These are phyloP conservation scores for Geotrypetes seraphini DNA, from an alignment of 2,797 vertebrate genomes.

Conservation along the genomic window DNA sequence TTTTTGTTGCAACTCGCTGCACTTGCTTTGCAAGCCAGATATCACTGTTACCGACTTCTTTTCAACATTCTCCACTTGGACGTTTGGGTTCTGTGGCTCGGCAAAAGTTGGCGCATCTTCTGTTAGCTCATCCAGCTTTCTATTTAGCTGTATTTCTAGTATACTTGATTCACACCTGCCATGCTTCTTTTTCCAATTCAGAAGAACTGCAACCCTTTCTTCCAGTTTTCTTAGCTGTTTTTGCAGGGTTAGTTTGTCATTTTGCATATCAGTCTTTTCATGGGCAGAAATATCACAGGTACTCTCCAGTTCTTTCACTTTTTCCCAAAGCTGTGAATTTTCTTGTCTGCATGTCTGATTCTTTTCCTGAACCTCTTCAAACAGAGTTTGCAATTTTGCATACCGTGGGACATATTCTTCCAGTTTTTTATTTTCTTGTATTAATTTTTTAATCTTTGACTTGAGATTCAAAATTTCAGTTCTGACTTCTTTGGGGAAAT, in stretches of 20 bases:
- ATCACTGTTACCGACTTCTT: slow-evolving; percentile 39
- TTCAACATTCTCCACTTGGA: slow-evolving; percentile 37
- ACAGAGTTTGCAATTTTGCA: slow-evolving; percentile 15
- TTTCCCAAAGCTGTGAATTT: background rate
- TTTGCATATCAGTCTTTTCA: accelerated
- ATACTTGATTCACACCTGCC: accelerated
- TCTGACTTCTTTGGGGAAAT: slow-evolving; percentile 29
- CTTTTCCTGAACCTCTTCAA: slow-evolving; percentile 39
- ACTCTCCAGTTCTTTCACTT: background rate
- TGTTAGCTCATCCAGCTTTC: slow-evolving; percentile 19
- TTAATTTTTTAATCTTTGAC: slow-evolving; percentile 29
- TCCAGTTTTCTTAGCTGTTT: background rate
- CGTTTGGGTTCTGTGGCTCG: slow-evolving; percentile 19
- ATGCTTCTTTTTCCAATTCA: background rate
- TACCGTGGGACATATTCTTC: slow-evolving; percentile 23
- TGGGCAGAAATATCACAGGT: background rate
- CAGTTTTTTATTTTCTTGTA: slow-evolving; percentile 32
- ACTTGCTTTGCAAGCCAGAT: slow-evolving; percentile 38
- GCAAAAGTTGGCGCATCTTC: slow-evolving; percentile 32
- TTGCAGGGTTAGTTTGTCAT: background rate
- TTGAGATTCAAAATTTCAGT: slow-evolving; percentile 48
- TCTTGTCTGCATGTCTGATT: slow-evolving; percentile 9
- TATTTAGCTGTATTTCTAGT: background rate
- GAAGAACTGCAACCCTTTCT: accelerated
- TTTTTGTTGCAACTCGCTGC: slow-evolving; percentile 52